Conservation (phyloP, 2,797 vertebrate species). For the Sciurus vulgaris region DNA sequence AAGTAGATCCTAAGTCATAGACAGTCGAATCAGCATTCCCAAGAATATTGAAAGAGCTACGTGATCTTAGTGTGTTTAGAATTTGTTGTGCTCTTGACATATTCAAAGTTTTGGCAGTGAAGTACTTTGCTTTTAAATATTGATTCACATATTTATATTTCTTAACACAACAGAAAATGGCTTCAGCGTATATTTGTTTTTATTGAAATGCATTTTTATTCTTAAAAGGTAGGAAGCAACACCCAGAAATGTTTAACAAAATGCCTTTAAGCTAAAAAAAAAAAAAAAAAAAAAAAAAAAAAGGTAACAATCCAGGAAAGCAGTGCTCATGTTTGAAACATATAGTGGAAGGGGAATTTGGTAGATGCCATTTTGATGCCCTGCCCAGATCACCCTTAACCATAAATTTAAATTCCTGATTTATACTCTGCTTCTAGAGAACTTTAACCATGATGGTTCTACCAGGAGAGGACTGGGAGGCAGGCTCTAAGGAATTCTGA, state of each 20-base stretch:
- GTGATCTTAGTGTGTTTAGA: background rate
- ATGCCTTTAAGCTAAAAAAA: background rate
- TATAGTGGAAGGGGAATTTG: background rate
- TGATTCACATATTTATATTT: conserved; percentile 51
- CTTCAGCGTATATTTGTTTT: background rate
- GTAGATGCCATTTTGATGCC: background rate
- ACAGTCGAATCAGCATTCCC: background rate
- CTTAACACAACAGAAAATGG: background rate
- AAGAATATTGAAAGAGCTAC: background rate
- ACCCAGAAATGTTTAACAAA: conserved; percentile 64
- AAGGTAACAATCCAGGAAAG: background rate
- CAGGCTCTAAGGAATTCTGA: background rate
- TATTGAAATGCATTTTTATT: conserved; percentile 63
- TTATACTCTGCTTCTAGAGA: background rate
- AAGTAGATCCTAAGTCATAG: conserved; percentile 87
- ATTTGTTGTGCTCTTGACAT: background rate
- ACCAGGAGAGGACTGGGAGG: background rate
- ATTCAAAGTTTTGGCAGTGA: background rate
- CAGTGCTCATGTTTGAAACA: conserved; percentile 1
- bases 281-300: no score
- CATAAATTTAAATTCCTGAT: background rate
- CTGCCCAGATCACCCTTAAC: background rate
- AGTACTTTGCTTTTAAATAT: conserved; percentile 41
- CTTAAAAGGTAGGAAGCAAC: conserved; percentile 43
- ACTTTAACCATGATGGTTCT: background rate